phyloP scores from a whole-genome alignment of 2,797 vertebrate genomes.

The Nothura maculosa region DNA sequence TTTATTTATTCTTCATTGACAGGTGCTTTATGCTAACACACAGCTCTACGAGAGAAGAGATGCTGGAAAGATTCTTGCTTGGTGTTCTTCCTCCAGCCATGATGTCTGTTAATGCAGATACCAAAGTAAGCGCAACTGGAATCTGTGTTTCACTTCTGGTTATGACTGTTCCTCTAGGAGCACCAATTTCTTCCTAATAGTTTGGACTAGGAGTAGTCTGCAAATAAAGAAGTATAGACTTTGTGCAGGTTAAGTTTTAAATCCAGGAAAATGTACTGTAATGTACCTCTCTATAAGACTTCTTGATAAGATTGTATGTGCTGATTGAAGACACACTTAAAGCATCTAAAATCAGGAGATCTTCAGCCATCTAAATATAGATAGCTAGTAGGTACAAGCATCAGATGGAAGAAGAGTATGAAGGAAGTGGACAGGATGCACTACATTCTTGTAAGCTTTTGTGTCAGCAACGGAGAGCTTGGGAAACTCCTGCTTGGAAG shows the following conservation, averaged over 20 bases:
- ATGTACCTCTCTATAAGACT: neutral
- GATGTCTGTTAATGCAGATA: neutral
- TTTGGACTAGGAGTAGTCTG: neutral
- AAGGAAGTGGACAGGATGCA: neutral
- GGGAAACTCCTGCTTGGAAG: constrained; percentile 56
- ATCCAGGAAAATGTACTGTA: neutral
- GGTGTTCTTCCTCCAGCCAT: neutral
- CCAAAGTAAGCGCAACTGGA: neutral
- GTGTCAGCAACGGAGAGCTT: constrained; percentile 82
- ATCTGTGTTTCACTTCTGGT: neutral
- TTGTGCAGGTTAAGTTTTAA: neutral
- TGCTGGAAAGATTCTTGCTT: neutral
- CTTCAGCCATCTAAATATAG: neutral
- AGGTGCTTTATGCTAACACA: neutral
- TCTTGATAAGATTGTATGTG: neutral
- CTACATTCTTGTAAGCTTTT: constrained; percentile 82
- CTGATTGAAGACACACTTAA: neutral
- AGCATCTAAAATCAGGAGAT: neutral
- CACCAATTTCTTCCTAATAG: neutral
- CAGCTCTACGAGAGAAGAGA: neutral
- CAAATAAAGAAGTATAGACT: neutral
- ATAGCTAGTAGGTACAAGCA: neutral
- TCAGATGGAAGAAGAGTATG: neutral
- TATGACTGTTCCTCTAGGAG: neutral
- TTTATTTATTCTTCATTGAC: no score